Evolutionary conservation across 2,797 vertebrate genomes (phyloP), one percentile per base, ranked within the genome.

Genomic region (Falco berigora): DNA sequence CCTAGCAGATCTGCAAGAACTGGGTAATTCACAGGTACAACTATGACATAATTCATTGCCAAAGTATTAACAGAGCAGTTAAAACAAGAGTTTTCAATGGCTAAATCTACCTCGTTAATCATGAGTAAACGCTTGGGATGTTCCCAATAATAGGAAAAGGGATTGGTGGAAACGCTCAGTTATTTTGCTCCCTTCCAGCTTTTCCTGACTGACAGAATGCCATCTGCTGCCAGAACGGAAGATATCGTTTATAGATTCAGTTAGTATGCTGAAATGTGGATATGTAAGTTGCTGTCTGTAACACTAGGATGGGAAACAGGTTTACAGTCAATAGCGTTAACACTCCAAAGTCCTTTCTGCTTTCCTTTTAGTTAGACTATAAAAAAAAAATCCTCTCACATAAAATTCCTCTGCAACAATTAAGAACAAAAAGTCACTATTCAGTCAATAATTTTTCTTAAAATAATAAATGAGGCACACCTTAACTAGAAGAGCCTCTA

Each of bases 121-220:
- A 94, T n/a, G 34, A 82, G 46, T 53, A 86, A 87, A 74, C 49
- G 25, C 83, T 91, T 80, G 67, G 76, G 84, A 87, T 80, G 78
- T 16, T 83, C 56, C 81, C 14, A 94, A 30, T 67, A 91, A 89
- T 84, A 30, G 62, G 32, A 88, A 84, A 84, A 82, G 52, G 59
- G 56, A 64, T 16, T 68, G 75, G 68, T 95, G 58, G 75, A 94
- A 93, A 89, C 19, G 58, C n/a, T 68, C 27, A 40, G 76, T 44
- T 90, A 80, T 72, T 95, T 92, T 83, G 38, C 32, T 93, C 86
- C 53, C 49, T 73, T 89, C 34, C 81, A 94, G 80, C 64, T 93
- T 94, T 92, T 71, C 71, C 53, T 68, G 81, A 96, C 86, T 94
- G 92, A 91, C 76, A 71, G 90, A 96, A 95, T 15, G 55, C 91